Evolutionary conservation across 1,140 invertebrate species (phyloP), one percentile per base, ranked within the genome.

Genomic region (Euwallacea similis): DNA sequence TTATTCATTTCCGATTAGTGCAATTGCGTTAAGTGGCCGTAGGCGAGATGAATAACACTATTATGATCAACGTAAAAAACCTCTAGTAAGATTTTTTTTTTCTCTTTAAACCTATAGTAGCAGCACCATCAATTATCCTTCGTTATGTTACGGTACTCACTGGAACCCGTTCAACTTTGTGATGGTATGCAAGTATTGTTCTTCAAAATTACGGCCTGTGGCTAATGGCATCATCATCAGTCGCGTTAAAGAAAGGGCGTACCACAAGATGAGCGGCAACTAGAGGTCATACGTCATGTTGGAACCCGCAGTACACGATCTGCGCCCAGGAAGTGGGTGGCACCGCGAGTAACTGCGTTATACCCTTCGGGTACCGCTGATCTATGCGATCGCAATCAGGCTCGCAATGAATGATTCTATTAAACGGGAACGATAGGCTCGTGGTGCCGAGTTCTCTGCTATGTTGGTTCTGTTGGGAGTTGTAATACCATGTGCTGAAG

Each of bases 241-340:
- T 70, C 50, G 68, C 64, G 68, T 64, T 56, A 70, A 69, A 69
- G 68, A 70, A 70, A 63, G 64, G 68, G 68, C 68, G 68, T 70
- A 69, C 42, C 66, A 59, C 55, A 41, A 33, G 21, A 47, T 50
- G 66, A 63, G 60, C 68, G 54, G 68, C 54, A 70, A 63, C 50
- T 47, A 53, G 70, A 71, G 70, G 70, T 71, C 70, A 71, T 66
- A 62, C 70, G 70, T 71, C 63, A 71, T 60, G 44, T 41, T 71
- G 56, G 15, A 66, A 66, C 64, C 61, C 64, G 70, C 63, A 71
- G 70, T 46, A 66, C 69, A 61, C 62, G 69, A 71, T 71, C 69
- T 71, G 63, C 61, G 58, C 70, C 68, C 64, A 76, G 75, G 75
- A 76, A 76, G 75, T 76, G 75, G 75, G 73, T 74, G 73, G 70